A percentile compares a stretch with the other conserved stretches of the same genome.
Evolutionary conservation across 2,888 invertebrate species (phyloP).

Genomic region (Notocelia uddmanniana): DNA sequence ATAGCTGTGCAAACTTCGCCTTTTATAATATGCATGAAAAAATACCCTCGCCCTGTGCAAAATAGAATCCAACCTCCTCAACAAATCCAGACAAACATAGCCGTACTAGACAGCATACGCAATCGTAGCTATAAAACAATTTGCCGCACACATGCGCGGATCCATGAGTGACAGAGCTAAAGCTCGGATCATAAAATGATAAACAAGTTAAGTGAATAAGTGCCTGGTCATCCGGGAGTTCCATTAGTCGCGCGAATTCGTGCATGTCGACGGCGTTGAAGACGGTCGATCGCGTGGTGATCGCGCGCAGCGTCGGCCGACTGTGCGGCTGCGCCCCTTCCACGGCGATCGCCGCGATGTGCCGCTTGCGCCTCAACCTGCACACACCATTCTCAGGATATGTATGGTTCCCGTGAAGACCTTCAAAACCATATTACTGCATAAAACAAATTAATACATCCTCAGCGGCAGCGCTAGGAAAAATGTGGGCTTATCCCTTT

Average conservation of each 20-base stretch:
- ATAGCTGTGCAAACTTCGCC: not conserved
- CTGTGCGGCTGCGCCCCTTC: conserved; percentile 63
- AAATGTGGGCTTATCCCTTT: no score
- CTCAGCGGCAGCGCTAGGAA: no score
- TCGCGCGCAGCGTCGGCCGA: conserved; percentile 48
- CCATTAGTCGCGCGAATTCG: conserved; percentile 66
- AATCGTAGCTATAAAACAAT: conserved; percentile 12
- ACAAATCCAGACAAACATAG: not conserved
- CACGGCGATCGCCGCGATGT: conserved; percentile 63
- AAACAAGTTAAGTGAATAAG: conserved; percentile 37
- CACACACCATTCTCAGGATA: not conserved
- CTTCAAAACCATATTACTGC: no score
- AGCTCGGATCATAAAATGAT: conserved; percentile 38
- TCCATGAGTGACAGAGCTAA: conserved; percentile 12
- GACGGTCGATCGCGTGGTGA: not conserved
- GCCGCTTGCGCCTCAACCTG: conserved; percentile 54
- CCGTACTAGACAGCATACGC: not conserved
- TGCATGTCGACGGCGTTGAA: conserved; percentile 57
- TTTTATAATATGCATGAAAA: not conserved
- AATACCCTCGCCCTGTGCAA: not conserved
- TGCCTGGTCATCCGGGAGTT: conserved; percentile 73
- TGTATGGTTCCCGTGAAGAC: not conserved
- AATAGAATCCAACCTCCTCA: conserved; percentile 4
- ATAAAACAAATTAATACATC: no score
- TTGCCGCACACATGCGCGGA: conserved; percentile 4